phyloP scores from a whole-genome alignment of 2,113 vertebrate species.

The Microtus ochrogaster region DNA sequence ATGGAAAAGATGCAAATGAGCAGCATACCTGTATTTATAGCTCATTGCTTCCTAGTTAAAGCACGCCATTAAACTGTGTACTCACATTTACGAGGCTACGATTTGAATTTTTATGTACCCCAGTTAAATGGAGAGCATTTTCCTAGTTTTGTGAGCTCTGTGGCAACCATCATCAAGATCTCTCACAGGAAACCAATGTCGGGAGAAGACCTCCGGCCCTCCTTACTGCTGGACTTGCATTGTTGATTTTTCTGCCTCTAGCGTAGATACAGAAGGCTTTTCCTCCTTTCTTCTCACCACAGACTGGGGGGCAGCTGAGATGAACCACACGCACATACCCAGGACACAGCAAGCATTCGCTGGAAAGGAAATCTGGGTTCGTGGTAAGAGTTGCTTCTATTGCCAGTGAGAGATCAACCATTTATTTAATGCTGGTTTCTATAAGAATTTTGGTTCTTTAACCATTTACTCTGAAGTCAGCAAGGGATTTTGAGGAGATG shows the following conservation, averaged over 20 bases:
- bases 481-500: not conserved
- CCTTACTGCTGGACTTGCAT: accelerated
- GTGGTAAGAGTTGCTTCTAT: not conserved
- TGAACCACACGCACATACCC: not conserved
- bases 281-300: not conserved
- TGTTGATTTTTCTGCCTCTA: not conserved
- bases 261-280: not conserved
- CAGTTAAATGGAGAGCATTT: conserved; percentile 32
- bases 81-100: conserved; percentile 66
- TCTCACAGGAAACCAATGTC: not conserved
- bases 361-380: not conserved
- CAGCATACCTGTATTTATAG: conserved; percentile 76
- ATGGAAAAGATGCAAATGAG: conserved; percentile 69
- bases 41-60: conserved; percentile 74
- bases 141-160: not conserved
- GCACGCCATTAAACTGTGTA: conserved; percentile 74
- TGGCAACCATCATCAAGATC: not conserved
- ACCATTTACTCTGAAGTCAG: not conserved
- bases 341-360: not conserved
- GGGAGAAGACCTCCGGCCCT: accelerated
- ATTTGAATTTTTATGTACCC: conserved; percentile 73
- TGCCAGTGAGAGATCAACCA: not conserved
- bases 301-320: not conserved
- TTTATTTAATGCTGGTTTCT: not conserved
- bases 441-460: not conserved